Base-by-base conservation (phyloP, 2,888 invertebrate species). In the Spatulosminthurus flaviceps region DNA sequence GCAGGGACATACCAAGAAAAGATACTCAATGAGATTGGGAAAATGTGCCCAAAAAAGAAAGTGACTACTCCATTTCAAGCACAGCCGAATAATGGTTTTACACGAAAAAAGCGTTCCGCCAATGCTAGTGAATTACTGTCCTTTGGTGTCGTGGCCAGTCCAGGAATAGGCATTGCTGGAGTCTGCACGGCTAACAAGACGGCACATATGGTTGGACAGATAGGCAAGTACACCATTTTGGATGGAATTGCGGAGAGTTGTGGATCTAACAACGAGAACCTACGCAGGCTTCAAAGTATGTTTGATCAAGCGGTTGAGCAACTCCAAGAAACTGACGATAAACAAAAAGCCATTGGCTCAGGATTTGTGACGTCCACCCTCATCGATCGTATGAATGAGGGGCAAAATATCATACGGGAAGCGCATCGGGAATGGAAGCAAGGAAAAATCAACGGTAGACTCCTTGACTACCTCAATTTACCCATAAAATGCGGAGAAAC, bases 381-480 rank as follows among this genome's bases (percentile, higher is more conserved):
- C 34, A 76, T 66, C 0, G 41, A n/a, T 21, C 16, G 79, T 13
- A 24, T 80, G 1, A 13, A 71, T 5, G 28, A 78, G 42, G 79
- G 80, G 26, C 34, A 28, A 26, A 22, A 26, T 7, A 72, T 81
- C 0, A 2, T 83, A 0, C 16, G 70, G 34, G 74, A 70, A 41
- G 78, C 81, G 16, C 28, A 16, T 0, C 0, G 60, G 26, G 28
- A 73, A 11, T 82, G 81, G 80, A 78, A 78, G 41, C 11, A 42
- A 22, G 70, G 51, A 11, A 69, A 72, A 19, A 28, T 82, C 0
- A 21, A 77, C n/a, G 41, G 51, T 0, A 19, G 67, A 5, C 22
- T 83, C 0, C 72, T 83, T 1, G 81, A 83, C 22, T 73, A 69
- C 13, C 67, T 83, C 0, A 82, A 82, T 22, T 21, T 79, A 0